Percentiles rank a stretch among this genome's conserved stretches.
phyloP scores from a whole-genome alignment of 2,113 vertebrate genomes.

The Cettia cetti region DNA sequence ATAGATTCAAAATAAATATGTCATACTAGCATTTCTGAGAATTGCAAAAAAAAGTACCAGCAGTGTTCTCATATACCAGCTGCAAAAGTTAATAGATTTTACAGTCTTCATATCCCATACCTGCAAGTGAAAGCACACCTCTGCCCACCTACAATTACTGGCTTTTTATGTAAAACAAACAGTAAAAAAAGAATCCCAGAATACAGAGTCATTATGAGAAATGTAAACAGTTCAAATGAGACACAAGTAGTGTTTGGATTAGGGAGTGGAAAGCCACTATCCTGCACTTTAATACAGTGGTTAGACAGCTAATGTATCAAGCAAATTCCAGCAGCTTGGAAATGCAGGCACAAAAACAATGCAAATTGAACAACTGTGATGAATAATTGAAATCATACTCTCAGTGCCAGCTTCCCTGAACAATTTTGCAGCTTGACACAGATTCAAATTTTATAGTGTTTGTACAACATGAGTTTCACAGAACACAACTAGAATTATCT shows the following conservation, averaged over 20 bases:
- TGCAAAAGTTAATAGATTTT: background rate
- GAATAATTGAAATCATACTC: slow-evolving; percentile 51
- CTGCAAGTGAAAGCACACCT: background rate
- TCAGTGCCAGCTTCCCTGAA: background rate
- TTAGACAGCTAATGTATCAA: slow-evolving; percentile 32
- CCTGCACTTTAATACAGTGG: slow-evolving; percentile 5
- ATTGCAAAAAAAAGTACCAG: background rate
- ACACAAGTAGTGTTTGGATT: background rate
- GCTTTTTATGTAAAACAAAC: background rate
- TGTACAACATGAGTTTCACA: slow-evolving; percentile 14
- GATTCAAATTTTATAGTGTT: slow-evolving; percentile 41
- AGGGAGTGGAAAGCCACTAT: background rate
- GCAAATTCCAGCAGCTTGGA: slow-evolving; percentile 43
- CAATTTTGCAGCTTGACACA: slow-evolving; percentile 24
- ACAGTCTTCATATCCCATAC: background rate
- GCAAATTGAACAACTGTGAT: slow-evolving; percentile 46
- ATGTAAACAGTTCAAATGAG: background rate
- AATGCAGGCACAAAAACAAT: slow-evolving; percentile 36
- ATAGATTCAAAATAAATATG: background rate
- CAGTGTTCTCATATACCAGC: background rate
- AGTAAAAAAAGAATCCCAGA: background rate
- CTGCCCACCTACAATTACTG: background rate
- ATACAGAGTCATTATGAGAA: background rate
- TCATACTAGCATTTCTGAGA: background rate
- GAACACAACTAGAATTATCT: background rate